phyloP scores from a whole-genome alignment of 2,113 vertebrate species.

The Hippopotamus amphibius region DNA sequence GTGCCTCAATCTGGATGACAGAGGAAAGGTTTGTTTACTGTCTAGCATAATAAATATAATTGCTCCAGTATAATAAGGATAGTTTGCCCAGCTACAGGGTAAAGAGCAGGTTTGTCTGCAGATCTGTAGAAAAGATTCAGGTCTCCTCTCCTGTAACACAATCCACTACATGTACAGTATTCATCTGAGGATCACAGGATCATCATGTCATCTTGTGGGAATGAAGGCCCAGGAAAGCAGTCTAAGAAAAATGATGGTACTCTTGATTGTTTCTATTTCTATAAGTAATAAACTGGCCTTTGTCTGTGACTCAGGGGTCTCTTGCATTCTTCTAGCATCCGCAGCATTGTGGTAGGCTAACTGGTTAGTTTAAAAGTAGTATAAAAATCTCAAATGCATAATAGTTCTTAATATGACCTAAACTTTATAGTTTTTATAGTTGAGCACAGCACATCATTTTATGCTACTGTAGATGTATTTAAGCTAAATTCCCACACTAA shows the following conservation, averaged over 20 bases:
- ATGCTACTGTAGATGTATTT: not conserved
- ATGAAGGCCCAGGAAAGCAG: not conserved
- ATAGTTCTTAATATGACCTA: not conserved
- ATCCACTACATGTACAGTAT: not conserved
- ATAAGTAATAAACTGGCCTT: not conserved
- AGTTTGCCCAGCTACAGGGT: not conserved
- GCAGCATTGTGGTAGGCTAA: not conserved
- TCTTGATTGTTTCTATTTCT: not conserved
- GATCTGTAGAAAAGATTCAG: not conserved
- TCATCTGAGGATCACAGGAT: not conserved
- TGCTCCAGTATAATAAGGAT: not conserved
- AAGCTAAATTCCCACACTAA: not conserved
- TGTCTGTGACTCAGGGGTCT: not conserved
- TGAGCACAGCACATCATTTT: not conserved
- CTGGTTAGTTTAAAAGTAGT: not conserved
- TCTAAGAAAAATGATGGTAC: not conserved
- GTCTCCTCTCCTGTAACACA: not conserved
- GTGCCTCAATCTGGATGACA: not conserved
- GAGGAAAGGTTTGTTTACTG: not conserved
- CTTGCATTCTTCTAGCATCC: not conserved
- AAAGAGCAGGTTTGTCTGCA: not conserved
- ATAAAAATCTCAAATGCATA: not conserved
- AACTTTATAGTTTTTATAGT: not conserved
- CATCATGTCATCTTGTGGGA: too few species aligned
- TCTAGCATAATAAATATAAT: not conserved